Evolutionary conservation across 2,888 invertebrate species (phyloP).

Genomic region (Sepioteuthis lessoniana): DNA sequence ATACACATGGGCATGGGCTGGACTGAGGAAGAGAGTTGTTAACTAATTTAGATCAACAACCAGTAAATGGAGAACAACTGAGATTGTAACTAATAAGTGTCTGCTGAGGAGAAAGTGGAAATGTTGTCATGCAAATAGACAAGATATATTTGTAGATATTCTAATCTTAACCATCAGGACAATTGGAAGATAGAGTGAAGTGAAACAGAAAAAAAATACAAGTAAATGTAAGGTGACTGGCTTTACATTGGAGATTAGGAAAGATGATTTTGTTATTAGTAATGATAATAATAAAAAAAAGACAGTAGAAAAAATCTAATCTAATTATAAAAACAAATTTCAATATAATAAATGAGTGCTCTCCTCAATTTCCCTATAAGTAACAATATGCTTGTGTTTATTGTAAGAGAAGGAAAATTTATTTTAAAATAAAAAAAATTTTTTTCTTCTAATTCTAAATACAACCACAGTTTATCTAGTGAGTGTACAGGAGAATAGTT

Average conservation of each 20-base stretch:
- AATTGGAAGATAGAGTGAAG: neutral
- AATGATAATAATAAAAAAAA: neutral
- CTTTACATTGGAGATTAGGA: neutral
- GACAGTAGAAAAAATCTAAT: neutral
- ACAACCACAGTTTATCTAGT: neutral
- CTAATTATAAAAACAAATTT: too few relatives aligned
- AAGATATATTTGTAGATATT: neutral
- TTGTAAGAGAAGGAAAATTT: neutral
- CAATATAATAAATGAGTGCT: neutral
- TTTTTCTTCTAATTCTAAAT: neutral
- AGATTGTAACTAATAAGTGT: neutral
- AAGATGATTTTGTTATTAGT: neutral
- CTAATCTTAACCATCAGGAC: neutral
- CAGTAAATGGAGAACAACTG: neutral
- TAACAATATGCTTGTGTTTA: neutral
- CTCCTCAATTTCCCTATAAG: neutral
- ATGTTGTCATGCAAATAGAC: neutral
- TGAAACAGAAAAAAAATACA: neutral
- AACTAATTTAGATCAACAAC: neutral
- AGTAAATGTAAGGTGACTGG: constrained; percentile 33
- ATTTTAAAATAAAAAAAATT: neutral
- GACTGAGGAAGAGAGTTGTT: constrained; percentile 1
- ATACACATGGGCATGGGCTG: constrained; percentile 12
- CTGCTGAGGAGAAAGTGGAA: neutral
- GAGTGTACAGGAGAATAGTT: neutral